Percentiles rank a stretch among this genome's conserved stretches.
These are phyloP conservation scores for Cheilinus undulatus DNA, from an alignment of 2,113 vertebrate species.

Conservation along the genomic window DNA sequence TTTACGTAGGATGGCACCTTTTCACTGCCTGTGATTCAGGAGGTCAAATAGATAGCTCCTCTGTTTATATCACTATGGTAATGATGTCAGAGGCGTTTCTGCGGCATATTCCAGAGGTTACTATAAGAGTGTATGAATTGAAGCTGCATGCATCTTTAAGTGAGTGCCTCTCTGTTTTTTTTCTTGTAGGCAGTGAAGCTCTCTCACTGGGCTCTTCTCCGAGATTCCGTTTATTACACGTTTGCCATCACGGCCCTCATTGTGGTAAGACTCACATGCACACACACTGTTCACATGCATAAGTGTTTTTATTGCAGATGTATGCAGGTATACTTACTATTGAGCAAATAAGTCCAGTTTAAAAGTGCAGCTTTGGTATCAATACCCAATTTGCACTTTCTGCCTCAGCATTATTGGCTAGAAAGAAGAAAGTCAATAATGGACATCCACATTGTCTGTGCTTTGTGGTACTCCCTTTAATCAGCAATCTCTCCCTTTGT, in stretches of 20 bases:
- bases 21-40: constrained; percentile 16
- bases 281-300: neutral
- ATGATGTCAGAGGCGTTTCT: constrained; percentile 38
- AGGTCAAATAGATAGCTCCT: constrained; percentile 26
- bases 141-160: neutral
- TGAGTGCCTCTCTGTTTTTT: neutral
- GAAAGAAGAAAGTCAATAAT: neutral
- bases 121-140: constrained; percentile 7
- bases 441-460: neutral
- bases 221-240: constrained; percentile 92
- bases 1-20: constrained; percentile 34
- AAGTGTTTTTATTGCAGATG: neutral
- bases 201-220: constrained; percentile 91
- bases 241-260: constrained; percentile 92
- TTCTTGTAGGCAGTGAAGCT: constrained; percentile 88
- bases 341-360: neutral
- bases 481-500: neutral
- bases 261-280: constrained; percentile 82
- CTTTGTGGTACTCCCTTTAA: neutral
- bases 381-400: neutral
- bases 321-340: neutral
- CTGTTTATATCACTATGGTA: constrained; percentile 46
- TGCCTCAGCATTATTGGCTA: neutral
- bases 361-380: constrained; percentile 1
- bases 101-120: constrained; percentile 5